Conservation (phyloP, 2,888 invertebrate species). For the Autographa pulchrina region DNA sequence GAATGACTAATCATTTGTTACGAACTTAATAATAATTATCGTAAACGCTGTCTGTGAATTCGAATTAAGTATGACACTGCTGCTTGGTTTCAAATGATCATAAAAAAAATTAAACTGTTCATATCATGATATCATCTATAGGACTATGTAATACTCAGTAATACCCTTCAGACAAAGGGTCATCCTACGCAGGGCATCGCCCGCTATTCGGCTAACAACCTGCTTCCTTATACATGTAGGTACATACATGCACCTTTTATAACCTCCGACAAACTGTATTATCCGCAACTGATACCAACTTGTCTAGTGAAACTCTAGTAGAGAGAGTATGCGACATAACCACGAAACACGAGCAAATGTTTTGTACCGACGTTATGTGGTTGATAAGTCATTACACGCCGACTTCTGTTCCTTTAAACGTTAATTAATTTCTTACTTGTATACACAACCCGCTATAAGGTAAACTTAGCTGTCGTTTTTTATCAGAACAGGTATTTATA, state of each 20-base stretch:
- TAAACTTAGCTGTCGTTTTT: not conserved
- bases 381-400: not conserved
- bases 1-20: not conserved
- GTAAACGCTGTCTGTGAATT: constrained; percentile 11
- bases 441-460: not conserved
- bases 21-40: not conserved
- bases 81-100: constrained; percentile 14
- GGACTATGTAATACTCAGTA: constrained; percentile 56
- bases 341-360: not conserved
- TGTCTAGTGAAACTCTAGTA: constrained; percentile 24
- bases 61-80: not conserved
- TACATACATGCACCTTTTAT: constrained; percentile 58
- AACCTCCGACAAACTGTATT: constrained; percentile 25
- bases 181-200: constrained; percentile 82
- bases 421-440: not conserved
- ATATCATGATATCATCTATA: constrained; percentile 40
- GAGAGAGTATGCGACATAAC: constrained; percentile 16
- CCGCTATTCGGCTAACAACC: constrained; percentile 72
- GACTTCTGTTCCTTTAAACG: not conserved
- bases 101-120: constrained; percentile 29
- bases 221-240: constrained; percentile 66
- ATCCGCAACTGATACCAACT: constrained; percentile 31
- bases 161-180: constrained; percentile 74
- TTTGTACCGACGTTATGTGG: constrained; percentile 13
- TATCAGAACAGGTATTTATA: not conserved